Conservation (phyloP, 2,797 vertebrate genomes). For the Sternarchorhynchus goeldii region DNA sequence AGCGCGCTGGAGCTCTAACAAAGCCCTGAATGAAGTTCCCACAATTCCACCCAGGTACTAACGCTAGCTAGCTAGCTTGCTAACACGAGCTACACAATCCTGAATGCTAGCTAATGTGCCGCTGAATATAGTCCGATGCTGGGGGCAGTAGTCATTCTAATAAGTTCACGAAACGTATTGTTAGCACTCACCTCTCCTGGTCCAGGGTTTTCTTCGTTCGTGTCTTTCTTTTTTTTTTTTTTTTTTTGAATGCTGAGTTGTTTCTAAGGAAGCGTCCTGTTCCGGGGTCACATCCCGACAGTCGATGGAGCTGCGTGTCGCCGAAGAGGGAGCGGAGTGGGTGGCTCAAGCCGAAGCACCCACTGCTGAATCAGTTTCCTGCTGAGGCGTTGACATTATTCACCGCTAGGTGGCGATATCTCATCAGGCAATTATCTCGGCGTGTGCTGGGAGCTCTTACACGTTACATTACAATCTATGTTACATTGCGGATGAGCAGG, state of each 20-base stretch:
- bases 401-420: conserved; percentile 2
- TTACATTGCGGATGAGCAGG: too few relatives aligned
- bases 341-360: not conserved
- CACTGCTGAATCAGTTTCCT: too few relatives aligned
- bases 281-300: conserved; percentile 88
- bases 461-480: too few relatives aligned
- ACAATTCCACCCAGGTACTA: conserved; percentile 73
- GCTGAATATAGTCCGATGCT: not conserved
- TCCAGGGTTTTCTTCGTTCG: conserved; percentile 72
- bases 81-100: conserved; percentile 38
- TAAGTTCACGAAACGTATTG: not conserved
- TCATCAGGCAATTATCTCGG: not conserved
- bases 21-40: conserved; percentile 86
- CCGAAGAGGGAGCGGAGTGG: conserved; percentile 25
- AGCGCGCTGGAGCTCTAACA: conserved; percentile 72
- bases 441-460: too few relatives aligned
- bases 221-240: conserved; percentile 56
- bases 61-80: conserved; percentile 53
- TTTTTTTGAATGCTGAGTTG: conserved; percentile 79
- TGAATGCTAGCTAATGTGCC: conserved; percentile 17
- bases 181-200: conserved; percentile 79
- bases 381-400: not conserved
- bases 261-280: conserved; percentile 79
- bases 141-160: not conserved
- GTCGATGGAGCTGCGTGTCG: conserved; percentile 64